Evolutionary conservation across 30 jellyfish, hydroid and myxozoan species (phyloP).

Genomic region (Aurelia coerulea): DNA sequence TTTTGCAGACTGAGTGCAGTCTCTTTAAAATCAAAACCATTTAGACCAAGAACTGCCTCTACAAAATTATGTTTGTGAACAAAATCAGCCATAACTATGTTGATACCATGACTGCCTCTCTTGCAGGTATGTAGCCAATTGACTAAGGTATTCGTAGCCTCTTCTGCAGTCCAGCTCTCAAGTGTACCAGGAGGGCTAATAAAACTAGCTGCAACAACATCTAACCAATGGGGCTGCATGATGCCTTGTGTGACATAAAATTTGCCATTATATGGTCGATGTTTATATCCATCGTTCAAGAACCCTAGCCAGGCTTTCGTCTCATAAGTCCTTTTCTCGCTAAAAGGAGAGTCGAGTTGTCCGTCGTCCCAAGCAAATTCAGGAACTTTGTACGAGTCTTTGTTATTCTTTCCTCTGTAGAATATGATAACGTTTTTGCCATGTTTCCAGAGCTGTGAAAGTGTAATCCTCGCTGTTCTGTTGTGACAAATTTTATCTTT

Average conservation of each 20-base stretch:
- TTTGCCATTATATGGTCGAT: slow-evolving; percentile 18
- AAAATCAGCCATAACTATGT: slow-evolving; percentile 76
- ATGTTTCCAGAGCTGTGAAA: slow-evolving; percentile 23
- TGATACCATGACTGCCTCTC: slow-evolving; percentile 45
- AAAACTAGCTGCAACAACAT: slow-evolving; percentile 62
- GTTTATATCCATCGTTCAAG: slow-evolving; percentile 13
- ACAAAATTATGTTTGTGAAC: slow-evolving; percentile 47
- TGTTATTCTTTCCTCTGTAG: background rate
- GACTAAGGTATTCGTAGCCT: slow-evolving; percentile 41
- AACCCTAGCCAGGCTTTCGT: slow-evolving; percentile 49
- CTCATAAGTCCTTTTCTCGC: slow-evolving; percentile 15
- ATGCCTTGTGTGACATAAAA: slow-evolving; percentile 87
- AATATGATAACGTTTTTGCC: slow-evolving; percentile 30
- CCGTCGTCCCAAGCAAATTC: slow-evolving; percentile 7
- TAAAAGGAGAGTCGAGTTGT: slow-evolving; percentile 55
- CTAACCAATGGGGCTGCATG: slow-evolving; percentile 77
- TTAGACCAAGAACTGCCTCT: slow-evolving; percentile 54
- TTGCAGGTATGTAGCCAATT: slow-evolving; percentile 46
- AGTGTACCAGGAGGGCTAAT: slow-evolving; percentile 28
- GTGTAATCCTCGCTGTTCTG: background rate
- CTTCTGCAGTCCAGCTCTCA: slow-evolving; percentile 50
- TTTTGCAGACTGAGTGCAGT: too few species aligned
- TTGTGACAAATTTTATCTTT: slow-evolving; percentile 14
- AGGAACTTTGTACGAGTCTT: background rate
- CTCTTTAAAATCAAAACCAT: background rate